A percentile compares a stretch with the other conserved stretches of the same genome.
Conservation (phyloP, 2,888 invertebrate species). For the Lordiphosa andalusiaca region DNA sequence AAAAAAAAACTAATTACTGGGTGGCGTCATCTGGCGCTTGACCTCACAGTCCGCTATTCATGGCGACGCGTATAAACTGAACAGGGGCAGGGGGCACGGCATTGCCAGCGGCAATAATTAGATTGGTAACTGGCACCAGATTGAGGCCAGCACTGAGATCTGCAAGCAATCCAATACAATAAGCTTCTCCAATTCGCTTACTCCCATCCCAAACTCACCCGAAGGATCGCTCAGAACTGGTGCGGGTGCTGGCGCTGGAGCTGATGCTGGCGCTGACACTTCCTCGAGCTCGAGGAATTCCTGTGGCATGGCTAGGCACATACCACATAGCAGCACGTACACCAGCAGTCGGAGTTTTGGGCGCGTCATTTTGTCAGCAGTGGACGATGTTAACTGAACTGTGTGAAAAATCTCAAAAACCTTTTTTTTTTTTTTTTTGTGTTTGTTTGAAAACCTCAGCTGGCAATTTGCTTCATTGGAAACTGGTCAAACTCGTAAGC, state of each 20-base stretch:
- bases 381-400: conserved; percentile 43
- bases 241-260: conserved; percentile 1
- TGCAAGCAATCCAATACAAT: conserved; percentile 11
- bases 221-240: conserved; percentile 47
- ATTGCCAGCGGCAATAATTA: conserved; percentile 67
- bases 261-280: not conserved
- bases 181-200: not conserved
- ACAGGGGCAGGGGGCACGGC: conserved; percentile 61
- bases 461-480: conserved; percentile 15
- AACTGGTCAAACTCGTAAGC: conserved; percentile 60
- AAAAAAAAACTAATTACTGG: not conserved
- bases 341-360: not conserved
- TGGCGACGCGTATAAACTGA: conserved; percentile 56
- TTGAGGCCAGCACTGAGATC: conserved; percentile 61
- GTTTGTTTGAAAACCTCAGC: conserved; percentile 9
- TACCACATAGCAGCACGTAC: conserved; percentile 10
- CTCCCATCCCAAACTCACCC: conserved; percentile 33
- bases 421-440: no score
- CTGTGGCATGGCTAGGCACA: conserved; percentile 43
- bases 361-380: conserved; percentile 54
- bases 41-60: conserved; percentile 70
- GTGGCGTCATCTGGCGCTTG: not conserved
- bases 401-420: conserved; percentile 57
- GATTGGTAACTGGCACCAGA: conserved; percentile 53
- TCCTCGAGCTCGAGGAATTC: conserved; percentile 43